Evolutionary conservation across 2,888 invertebrate genomes (phyloP).

Genomic region (Ephialtes manifestator): DNA sequence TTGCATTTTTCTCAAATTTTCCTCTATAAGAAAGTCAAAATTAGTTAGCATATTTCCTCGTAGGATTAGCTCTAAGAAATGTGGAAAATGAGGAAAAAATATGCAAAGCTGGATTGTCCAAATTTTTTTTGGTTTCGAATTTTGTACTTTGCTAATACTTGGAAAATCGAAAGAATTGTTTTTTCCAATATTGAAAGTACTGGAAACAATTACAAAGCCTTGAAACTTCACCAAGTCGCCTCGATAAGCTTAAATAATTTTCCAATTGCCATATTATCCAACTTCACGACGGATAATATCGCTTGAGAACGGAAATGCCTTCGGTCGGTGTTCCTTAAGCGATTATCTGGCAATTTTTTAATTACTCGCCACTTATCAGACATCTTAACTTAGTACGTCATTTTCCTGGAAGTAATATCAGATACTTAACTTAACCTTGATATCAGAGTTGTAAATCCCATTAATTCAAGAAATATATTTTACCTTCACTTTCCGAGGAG

Average conservation of each 20-base stretch:
- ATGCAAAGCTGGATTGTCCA: too few relatives aligned
- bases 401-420: constrained; percentile 40
- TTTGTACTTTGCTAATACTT: not conserved
- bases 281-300: constrained; percentile 4
- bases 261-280: not conserved
- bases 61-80: too few relatives aligned
- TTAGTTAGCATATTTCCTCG: too few relatives aligned
- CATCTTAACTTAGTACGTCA: constrained; percentile 2
- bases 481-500: too few relatives aligned
- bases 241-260: constrained; percentile 1
- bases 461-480: too few relatives aligned
- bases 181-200: not conserved
- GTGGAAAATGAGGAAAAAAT: too few relatives aligned
- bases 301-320: constrained; percentile 41
- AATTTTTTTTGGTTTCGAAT: not conserved
- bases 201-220: not conserved
- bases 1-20: too few relatives aligned
- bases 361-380: constrained; percentile 60
- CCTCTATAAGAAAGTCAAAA: too few relatives aligned
- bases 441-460: too few relatives aligned
- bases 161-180: not conserved
- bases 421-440: constrained; percentile 27
- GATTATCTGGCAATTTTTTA: constrained; percentile 63
- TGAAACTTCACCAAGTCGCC: not conserved
- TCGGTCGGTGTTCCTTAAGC: not conserved